phyloP scores from a whole-genome alignment of 2,113 vertebrate species.

The Lichenostomus cassidix region DNA sequence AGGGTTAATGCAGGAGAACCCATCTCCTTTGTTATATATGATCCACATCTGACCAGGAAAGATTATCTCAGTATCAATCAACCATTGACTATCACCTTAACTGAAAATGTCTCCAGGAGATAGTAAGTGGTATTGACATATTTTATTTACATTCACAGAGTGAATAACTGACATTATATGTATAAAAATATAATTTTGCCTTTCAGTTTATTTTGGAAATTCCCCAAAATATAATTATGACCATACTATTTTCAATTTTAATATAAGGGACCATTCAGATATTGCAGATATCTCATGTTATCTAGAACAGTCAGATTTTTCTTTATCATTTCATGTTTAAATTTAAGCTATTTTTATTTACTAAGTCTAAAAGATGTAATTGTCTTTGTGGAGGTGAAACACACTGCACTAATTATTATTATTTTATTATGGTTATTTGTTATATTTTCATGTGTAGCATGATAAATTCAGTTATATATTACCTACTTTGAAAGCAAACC shows the following conservation, averaged over 20 bases:
- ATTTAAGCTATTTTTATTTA: slow-evolving; percentile 65
- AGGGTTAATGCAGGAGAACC: not conserved
- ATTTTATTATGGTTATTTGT: slow-evolving; percentile 44
- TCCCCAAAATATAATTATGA: not conserved
- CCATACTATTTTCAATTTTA: slow-evolving; percentile 1
- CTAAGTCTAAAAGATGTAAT: slow-evolving; percentile 32
- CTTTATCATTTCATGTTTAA: slow-evolving; percentile 18
- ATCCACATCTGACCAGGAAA: not conserved
- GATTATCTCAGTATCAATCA: not conserved
- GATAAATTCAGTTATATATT: slow-evolving; percentile 64
- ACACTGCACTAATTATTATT: not conserved
- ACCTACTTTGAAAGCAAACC: slow-evolving; percentile 65
- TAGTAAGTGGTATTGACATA: not conserved
- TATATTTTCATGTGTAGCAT: slow-evolving; percentile 46
- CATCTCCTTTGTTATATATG: not conserved
- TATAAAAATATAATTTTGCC: not conserved
- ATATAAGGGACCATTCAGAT: not conserved
- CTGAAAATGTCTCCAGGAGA: not conserved
- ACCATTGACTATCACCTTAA: not conserved
- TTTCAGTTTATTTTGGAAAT: not conserved
- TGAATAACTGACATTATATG: not conserved
- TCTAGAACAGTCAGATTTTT: slow-evolving; percentile 33
- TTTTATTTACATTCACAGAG: not conserved
- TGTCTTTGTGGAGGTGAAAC: slow-evolving; percentile 46
- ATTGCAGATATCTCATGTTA: not conserved